Evolutionary conservation across 2,797 vertebrate genomes (phyloP).

Genomic region (Euthynnus affinis): DNA sequence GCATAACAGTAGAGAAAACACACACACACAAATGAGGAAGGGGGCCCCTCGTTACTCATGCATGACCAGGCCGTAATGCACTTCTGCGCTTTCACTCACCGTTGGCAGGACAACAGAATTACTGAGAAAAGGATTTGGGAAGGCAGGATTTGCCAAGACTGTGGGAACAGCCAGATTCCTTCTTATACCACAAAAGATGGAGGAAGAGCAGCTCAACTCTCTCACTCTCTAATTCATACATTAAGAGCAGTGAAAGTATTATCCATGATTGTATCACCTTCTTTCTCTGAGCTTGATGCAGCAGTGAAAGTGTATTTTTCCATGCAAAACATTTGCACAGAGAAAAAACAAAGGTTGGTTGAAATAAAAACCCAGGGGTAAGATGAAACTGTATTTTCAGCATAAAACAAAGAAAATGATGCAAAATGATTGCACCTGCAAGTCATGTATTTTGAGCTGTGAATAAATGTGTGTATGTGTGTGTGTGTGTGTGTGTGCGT

Average conservation of each 20-base stretch:
- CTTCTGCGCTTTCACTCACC: slow-evolving; percentile 80
- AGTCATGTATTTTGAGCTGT: slow-evolving; percentile 28
- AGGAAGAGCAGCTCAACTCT: slow-evolving; percentile 67
- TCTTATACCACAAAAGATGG: slow-evolving; percentile 71
- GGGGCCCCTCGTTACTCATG: slow-evolving; percentile 85
- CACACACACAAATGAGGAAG: slow-evolving; percentile 25
- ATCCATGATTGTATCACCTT: slow-evolving; percentile 52
- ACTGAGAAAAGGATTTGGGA: slow-evolving; percentile 77
- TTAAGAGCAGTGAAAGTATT: slow-evolving; percentile 48
- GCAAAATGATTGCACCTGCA: slow-evolving; percentile 42
- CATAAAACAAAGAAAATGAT: slow-evolving; percentile 17
- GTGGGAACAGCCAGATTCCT: slow-evolving; percentile 79
- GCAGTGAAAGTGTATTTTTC: slow-evolving; percentile 25
- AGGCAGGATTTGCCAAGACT: slow-evolving; percentile 80
- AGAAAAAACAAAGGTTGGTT: not conserved
- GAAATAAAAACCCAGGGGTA: slow-evolving; percentile 9
- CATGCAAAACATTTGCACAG: slow-evolving; percentile 19
- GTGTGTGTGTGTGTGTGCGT: slow-evolving; percentile 3
- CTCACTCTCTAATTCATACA: slow-evolving; percentile 59
- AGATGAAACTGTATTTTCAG: slow-evolving; percentile 20
- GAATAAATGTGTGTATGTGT: not conserved
- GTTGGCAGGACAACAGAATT: slow-evolving; percentile 87
- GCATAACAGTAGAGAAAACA: slow-evolving; percentile 44
- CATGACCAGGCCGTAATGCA: slow-evolving; percentile 85
- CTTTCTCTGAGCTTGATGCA: slow-evolving; percentile 26